Base-by-base conservation (phyloP, 2,113 vertebrate species). In the Elachura formosa region DNA sequence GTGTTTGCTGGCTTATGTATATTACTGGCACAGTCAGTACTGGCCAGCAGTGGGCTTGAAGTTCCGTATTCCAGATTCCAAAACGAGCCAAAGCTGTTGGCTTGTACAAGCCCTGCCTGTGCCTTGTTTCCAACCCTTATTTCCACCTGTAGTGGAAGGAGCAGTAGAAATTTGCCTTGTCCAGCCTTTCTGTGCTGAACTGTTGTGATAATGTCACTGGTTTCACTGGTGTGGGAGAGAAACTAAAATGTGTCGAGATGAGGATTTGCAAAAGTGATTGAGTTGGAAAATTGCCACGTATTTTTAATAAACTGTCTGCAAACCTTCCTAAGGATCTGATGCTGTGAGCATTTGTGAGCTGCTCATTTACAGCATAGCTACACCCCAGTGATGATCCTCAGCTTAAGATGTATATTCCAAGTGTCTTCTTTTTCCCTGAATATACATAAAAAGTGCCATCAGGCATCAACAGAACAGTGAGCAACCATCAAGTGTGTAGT, bases 281-380 rank as follows among this genome's bases (percentile, higher is more conserved):
- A 63, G 54, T 67, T 49, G 34, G 89, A 86, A 89, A 85, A 85
- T 40, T 77, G 84, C 63, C 46, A 66, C 2, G 1, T 84, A 36
- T 63, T 85, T 72, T 79, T 82, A 85, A 64, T 76, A 73, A 87
- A 51, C 61, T 54, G 58, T 62, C 72, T 91, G 87, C 43, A 36
- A 79, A 85, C 55, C 54, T 73, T n/a, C 87, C 77, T 67, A 79
- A 90, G 43, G 78, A 75, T 75, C 62, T 58, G 34, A 10, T 56
- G 62, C 81, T 83, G 76, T 81, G 89, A 96, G 93, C 78, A 6
- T 46, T 91, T 87, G 31, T 43, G 34, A 94, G 31, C 71, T 58
- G 49, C 58, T 93, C 77, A 20, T 73, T 91, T 91, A 25, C 7
- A 71, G 82, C 1, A 0, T 66, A 80, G 93, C 55, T 91, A 55